Base-by-base conservation (phyloP, 2,888 invertebrate species). In the Callyntrura sp. region DNA sequence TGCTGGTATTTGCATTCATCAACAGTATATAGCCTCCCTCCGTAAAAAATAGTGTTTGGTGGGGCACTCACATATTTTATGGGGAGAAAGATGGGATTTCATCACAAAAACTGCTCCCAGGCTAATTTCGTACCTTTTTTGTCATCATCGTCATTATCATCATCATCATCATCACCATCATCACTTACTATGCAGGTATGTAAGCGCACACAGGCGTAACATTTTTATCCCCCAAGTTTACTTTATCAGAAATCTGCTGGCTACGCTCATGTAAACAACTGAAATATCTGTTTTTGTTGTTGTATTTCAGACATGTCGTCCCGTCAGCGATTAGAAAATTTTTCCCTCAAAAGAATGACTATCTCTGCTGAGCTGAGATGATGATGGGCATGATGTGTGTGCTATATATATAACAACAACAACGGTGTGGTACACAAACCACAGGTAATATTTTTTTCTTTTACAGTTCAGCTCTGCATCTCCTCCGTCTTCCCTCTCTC, bases 121-220 rank as follows among this genome's bases (percentile, higher is more conserved):
- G 88, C 88, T 83, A 84, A 88, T 78, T 88, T 62, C 76, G 48
- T 88, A 76, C 88, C 88, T 88, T 88, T 84, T 88, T 88, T 84
- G 88, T 88, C 88, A 48, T 88, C 88, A 17, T 73, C n/a, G n/a
- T n/a, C n/a, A n/a, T n/a, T n/a, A n/a, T n/a, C n/a, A n/a, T n/a
- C n/a, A n/a, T n/a, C n/a, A n/a, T n/a, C n/a, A n/a, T n/a, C 60
- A 51, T 60, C 68, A 17, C 62, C 35, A 81, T 43, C 65, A 20
- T 65, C 35, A 2, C 12, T 20, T 45, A 76, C 28, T 79, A 79
- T 86, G 86, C 86, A 79, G 79, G 79, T 35, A 79, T 86, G 78
- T n/a, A n/a, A n/a, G n/a, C n/a, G n/a, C 48, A 35, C 9, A 57
- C 8, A 45, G 35, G 35, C 62, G 45, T 28, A 48, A 48, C 20